Percentiles rank a stretch among this genome's conserved stretches.
Evolutionary conservation across 2,888 invertebrate species (phyloP).

Genomic region (Stratiomys singularior): DNA sequence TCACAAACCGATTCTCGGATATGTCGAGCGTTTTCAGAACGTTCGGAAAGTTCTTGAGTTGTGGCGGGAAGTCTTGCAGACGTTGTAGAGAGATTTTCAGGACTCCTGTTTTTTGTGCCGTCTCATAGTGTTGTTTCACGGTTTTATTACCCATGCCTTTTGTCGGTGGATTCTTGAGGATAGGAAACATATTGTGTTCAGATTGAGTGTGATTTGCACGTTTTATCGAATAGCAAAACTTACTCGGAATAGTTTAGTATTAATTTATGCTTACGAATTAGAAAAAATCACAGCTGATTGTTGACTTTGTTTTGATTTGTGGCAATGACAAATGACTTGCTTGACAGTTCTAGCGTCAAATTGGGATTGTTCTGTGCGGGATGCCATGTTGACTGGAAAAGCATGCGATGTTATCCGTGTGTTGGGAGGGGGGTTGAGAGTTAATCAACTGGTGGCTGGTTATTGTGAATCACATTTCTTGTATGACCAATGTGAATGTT

Average conservation of each 20-base stretch:
- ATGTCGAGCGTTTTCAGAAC: constrained; percentile 89
- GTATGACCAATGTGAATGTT: too few species aligned
- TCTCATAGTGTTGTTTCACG: constrained; percentile 91
- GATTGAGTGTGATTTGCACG: not conserved
- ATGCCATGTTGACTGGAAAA: not conserved
- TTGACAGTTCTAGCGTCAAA: constrained; percentile 5
- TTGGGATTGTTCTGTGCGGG: not conserved
- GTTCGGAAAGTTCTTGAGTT: constrained; percentile 72
- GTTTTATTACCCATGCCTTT: constrained; percentile 88
- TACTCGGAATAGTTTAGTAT: constrained; percentile 16
- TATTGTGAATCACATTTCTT: too few species aligned
- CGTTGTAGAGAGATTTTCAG: constrained; percentile 86
- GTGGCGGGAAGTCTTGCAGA: constrained; percentile 82
- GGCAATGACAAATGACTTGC: constrained; percentile 18
- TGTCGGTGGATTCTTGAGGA: constrained; percentile 18
- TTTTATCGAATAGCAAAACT: constrained; percentile 1
- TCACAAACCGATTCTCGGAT: constrained; percentile 87
- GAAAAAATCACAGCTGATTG: constrained; percentile 37
- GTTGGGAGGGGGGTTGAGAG: too few species aligned
- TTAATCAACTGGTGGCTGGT: not conserved
- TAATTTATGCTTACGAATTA: constrained; percentile 14
- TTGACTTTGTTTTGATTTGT: constrained; percentile 37
- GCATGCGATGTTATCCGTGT: not conserved
- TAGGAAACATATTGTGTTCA: constrained; percentile 37
- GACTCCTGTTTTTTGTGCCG: constrained; percentile 94